These are phyloP conservation scores for Drosophila picticornis DNA, from an alignment of 2,888 invertebrate species.

Conservation along the genomic window DNA sequence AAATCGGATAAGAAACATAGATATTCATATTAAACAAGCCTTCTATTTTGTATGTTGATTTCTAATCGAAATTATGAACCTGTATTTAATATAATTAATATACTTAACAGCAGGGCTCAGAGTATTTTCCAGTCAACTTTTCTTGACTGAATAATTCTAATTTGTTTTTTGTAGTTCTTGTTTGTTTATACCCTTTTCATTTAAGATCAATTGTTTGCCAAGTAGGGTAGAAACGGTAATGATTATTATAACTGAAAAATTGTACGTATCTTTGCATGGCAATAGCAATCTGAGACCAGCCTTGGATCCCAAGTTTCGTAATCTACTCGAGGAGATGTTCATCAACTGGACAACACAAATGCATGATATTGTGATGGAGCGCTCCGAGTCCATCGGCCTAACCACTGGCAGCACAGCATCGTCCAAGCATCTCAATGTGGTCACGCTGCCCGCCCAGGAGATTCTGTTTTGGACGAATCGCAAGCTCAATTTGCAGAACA, in stretches of 20 bases:
- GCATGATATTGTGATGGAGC: slow-evolving; percentile 85
- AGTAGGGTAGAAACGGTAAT: slow-evolving; percentile 16
- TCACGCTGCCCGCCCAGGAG: slow-evolving; percentile 88
- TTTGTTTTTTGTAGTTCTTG: background rate
- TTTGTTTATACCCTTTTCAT: background rate
- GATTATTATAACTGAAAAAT: slow-evolving; percentile 2
- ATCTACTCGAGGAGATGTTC: slow-evolving; percentile 93
- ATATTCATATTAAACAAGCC: background rate
- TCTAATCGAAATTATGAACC: background rate
- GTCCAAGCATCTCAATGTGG: slow-evolving; percentile 45
- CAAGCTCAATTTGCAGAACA: slow-evolving; percentile 92
- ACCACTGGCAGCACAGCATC: slow-evolving; percentile 7
- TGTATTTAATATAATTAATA: background rate
- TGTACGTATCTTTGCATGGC: slow-evolving; percentile 24
- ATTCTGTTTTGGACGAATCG: slow-evolving; percentile 93
- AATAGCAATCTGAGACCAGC: slow-evolving; percentile 69
- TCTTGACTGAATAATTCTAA: background rate
- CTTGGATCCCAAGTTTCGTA: slow-evolving; percentile 83
- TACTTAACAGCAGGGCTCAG: background rate
- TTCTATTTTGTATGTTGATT: background rate
- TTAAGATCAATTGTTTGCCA: slow-evolving; percentile 24
- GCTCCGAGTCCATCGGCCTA: slow-evolving; percentile 65
- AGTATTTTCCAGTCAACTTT: background rate
- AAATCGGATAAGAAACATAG: background rate
- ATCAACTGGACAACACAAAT: slow-evolving; percentile 95